Conservation (phyloP, 2,797 vertebrate genomes). For the Peromyscus eremicus region DNA sequence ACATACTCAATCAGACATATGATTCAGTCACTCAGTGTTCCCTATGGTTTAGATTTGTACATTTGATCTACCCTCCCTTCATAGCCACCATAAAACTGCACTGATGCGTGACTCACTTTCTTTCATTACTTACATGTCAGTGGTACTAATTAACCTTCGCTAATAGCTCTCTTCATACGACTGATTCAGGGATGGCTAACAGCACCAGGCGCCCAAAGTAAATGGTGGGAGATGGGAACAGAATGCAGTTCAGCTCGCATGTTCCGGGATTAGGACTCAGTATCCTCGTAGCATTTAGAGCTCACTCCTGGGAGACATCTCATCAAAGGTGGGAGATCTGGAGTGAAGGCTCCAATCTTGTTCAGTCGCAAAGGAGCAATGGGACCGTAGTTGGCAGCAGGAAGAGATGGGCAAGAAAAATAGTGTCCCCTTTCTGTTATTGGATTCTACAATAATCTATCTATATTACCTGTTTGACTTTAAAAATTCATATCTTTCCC, state of each 20-base stretch:
- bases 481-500: not conserved
- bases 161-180: constrained; percentile 81
- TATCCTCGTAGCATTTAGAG: too few species aligned
- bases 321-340: not conserved
- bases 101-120: constrained; percentile 84
- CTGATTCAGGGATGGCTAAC: constrained; percentile 81
- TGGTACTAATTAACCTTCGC: constrained; percentile 85
- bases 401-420: not conserved
- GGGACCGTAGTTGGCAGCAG: not conserved
- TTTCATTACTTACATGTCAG: constrained; percentile 83
- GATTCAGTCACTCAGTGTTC: constrained; percentile 72
- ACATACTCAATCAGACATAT: constrained; percentile 32
- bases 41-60: constrained; percentile 73
- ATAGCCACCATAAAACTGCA: constrained; percentile 84
- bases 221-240: not conserved
- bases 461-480: not conserved
- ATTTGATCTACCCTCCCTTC: constrained; percentile 80
- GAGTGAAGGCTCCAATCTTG: not conserved
- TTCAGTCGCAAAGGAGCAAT: not conserved
- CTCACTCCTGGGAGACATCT: not conserved
- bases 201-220: constrained; percentile 58
- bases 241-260: not conserved
- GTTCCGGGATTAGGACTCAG: not conserved
- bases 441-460: constrained; percentile 9
- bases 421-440: constrained; percentile 1